A percentile compares a stretch with the other conserved stretches of the same genome.
Conservation (phyloP, 2,888 invertebrate genomes). For the Hypolimnas misippus region DNA sequence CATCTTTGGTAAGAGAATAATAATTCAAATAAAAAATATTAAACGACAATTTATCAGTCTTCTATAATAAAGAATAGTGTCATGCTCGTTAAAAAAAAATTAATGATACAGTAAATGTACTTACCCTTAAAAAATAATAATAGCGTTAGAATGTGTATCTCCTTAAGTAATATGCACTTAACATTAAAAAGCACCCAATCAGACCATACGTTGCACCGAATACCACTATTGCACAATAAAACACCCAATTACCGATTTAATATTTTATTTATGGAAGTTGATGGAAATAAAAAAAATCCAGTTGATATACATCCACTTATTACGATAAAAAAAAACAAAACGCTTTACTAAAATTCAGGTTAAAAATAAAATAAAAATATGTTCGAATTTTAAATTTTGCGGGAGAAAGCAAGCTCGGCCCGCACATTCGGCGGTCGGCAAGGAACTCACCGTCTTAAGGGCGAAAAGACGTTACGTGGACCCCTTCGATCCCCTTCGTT, state of each 20-base stretch:
- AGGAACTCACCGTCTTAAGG: constrained; percentile 77
- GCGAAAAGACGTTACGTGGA: constrained; percentile 77
- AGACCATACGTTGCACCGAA: constrained; percentile 55
- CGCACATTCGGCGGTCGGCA: constrained; percentile 74
- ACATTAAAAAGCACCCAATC: constrained; percentile 57
- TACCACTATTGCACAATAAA: constrained; percentile 52
- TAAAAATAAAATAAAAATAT: constrained; percentile 20
- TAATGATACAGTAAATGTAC: neutral
- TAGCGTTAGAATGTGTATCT: neutral
- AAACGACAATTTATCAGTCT: neutral
- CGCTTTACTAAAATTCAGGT: neutral
- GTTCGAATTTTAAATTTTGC: constrained; percentile 58
- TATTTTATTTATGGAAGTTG: neutral
- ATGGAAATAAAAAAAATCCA: neutral
- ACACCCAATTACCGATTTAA: constrained; percentile 10
- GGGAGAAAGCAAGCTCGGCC: constrained; percentile 61
- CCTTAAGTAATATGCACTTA: constrained; percentile 32
- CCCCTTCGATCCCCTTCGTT: constrained; percentile 75
- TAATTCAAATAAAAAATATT: too few relatives aligned
- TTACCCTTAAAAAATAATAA: constrained; percentile 19
- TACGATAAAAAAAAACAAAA: neutral
- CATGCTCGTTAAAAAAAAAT: neutral
- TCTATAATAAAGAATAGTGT: neutral
- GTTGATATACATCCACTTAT: neutral
- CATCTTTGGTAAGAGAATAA: too few relatives aligned